phyloP scores from a whole-genome alignment of 2,888 invertebrate genomes.

The Parelbella ahira region DNA sequence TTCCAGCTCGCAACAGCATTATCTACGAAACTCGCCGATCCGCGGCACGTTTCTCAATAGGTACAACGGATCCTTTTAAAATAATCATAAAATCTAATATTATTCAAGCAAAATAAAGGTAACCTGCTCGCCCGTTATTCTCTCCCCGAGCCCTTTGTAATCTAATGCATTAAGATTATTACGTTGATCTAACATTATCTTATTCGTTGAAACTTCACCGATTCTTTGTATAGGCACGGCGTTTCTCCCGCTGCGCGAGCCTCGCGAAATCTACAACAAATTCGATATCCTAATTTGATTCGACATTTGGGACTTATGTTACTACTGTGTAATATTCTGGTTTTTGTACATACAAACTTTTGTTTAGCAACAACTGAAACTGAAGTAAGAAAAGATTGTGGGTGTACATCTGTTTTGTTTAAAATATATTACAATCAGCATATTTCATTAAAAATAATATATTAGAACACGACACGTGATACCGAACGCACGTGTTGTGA shows the following conservation, averaged over 20 bases:
- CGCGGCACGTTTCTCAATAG: slow-evolving; percentile 45
- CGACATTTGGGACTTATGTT: slow-evolving; percentile 24
- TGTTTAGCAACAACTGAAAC: background rate
- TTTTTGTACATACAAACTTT: slow-evolving; percentile 2
- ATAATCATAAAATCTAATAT: slow-evolving; percentile 66
- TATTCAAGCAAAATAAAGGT: slow-evolving; percentile 55
- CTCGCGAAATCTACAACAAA: slow-evolving; percentile 28
- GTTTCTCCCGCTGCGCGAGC: slow-evolving; percentile 26
- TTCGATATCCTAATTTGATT: slow-evolving; percentile 32
- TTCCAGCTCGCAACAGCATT: slow-evolving; percentile 41
- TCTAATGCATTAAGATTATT: slow-evolving; percentile 72
- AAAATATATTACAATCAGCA: too few species aligned
- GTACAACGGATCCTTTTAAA: slow-evolving; percentile 42
- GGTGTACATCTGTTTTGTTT: too few species aligned
- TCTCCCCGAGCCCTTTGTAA: slow-evolving; percentile 52
- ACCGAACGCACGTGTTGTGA: background rate
- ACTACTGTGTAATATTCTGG: slow-evolving; percentile 9
- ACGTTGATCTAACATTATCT: slow-evolving; percentile 59
- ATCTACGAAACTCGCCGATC: slow-evolving; percentile 47
- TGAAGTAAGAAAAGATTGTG: too few species aligned
- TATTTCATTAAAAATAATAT: slow-evolving; percentile 1
- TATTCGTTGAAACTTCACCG: slow-evolving; percentile 54
- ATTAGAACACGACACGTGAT: background rate
- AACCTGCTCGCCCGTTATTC: slow-evolving; percentile 41
- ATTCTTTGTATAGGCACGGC: slow-evolving; percentile 29